These are phyloP conservation scores for Ferrisia virgata DNA, from an alignment of 2,888 invertebrate genomes.

Conservation along the genomic window DNA sequence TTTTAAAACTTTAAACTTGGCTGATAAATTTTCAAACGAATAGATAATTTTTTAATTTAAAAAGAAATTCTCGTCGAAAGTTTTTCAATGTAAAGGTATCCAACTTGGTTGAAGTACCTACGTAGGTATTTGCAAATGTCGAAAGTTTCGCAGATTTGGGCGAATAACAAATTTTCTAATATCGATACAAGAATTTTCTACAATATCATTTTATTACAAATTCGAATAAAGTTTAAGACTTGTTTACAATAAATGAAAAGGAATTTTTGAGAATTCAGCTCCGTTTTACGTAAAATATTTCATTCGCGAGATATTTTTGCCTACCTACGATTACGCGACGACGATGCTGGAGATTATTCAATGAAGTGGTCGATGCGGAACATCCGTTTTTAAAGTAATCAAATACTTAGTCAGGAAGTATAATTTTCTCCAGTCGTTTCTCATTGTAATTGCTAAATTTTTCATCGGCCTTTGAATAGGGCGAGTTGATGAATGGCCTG, in stretches of 20 bases:
- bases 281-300: background rate
- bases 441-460: background rate
- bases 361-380: background rate
- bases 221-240: background rate
- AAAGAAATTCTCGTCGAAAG: background rate
- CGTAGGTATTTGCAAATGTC: background rate
- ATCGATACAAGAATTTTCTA: background rate
- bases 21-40: background rate
- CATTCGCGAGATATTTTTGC: background rate
- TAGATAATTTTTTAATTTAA: background rate
- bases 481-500: background rate
- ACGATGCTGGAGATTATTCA: background rate
- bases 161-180: background rate
- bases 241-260: background rate
- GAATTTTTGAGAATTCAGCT: background rate
- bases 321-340: background rate
- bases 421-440: background rate
- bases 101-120: background rate
- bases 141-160: background rate
- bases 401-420: background rate
- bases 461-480: background rate
- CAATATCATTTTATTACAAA: background rate
- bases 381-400: background rate
- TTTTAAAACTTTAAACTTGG: background rate
- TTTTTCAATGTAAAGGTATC: background rate